Base-by-base conservation (phyloP, 2,797 vertebrate species). In the Coluber constrictor region DNA sequence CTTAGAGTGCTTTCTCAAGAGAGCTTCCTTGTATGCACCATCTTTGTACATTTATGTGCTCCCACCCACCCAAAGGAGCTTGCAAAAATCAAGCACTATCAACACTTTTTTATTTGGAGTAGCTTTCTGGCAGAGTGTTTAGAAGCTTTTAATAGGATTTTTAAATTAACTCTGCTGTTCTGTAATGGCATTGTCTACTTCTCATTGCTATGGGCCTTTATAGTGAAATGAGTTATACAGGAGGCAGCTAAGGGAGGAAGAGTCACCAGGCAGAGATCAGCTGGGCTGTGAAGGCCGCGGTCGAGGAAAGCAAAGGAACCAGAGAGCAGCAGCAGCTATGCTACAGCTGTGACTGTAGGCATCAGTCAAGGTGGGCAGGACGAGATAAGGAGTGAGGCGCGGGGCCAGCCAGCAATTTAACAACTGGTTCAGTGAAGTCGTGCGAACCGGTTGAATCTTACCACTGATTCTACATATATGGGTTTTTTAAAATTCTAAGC, bases 111-210 rank as follows among this genome's bases (percentile, higher is more conserved):
- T 89, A 86, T 89, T 83, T 89, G 87, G 87, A 83, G 56, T 89
- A 79, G 63, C 11, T 92, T 89, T 92, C 23, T 74, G 54, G 54
- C 63, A 92, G 54, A 88, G 27, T 43, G 61, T 59, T 96, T 93
- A 90, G 94, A 95, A 60, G 87, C 54, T 94, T 95, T 94, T 86
- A 86, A 92, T 57, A 15, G 63, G 66, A 51, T 47, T 51, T 88
- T 88, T 79, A 32, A 89, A 89, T 92, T 89, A 79, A 89, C 37
- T 51, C 37, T 57, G 13, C 32, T 63, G 61, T 91, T 91, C 32
- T n/a, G 51, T 9, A 88, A 63, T 47, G 63, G 13, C 15, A 16
- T 86, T 57, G 57, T 86, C 57, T 57, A 27, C 55, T 79, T 63
- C 54, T 54, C 89, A 83, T 89, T 89, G 57, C 29, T 54, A 20